These are phyloP conservation scores for Herpetotheres cachinnans DNA, from an alignment of 2,113 vertebrate genomes.

Conservation along the genomic window DNA sequence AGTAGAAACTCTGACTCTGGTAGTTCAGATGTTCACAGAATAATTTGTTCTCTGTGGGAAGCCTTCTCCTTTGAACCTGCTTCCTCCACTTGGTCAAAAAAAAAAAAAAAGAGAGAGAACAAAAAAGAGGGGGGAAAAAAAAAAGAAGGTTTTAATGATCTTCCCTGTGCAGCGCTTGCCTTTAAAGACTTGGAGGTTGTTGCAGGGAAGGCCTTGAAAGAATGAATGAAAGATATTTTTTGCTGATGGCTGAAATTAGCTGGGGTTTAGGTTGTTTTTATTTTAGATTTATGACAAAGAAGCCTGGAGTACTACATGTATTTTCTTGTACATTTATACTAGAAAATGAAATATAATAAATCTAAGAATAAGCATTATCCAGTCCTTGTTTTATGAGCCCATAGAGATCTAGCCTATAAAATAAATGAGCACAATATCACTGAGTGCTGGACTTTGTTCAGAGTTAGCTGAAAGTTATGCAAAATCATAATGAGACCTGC, in stretches of 20 bases:
- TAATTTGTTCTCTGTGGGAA: slow-evolving; percentile 11
- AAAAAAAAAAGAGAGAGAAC: neutral
- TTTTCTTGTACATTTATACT: neutral
- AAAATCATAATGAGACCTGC: slow-evolving; percentile 6
- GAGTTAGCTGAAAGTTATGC: slow-evolving; percentile 7
- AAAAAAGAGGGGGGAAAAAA: no score
- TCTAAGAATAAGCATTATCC: neutral
- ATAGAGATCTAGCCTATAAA: neutral
- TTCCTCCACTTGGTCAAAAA: neutral
- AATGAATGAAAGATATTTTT: neutral
- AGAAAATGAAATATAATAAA: neutral
- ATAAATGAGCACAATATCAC: slow-evolving; percentile 16
- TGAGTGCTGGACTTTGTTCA: neutral
- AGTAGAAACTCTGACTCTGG: neutral
- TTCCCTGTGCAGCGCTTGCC: neutral
- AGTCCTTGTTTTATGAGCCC: neutral
- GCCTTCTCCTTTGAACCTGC: neutral
- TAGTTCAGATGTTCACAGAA: neutral
- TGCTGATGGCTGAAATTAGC: neutral
- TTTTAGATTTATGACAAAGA: neutral
- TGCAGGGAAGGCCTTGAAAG: neutral
- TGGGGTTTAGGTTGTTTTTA: neutral
- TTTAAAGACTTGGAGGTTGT: neutral
- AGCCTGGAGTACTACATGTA: neutral
- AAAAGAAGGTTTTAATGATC: neutral